Evolutionary conservation across 23 tunicate species (phyloP), one percentile per base, ranked within the genome.

Genomic region (Botrylloides violaceus): DNA sequence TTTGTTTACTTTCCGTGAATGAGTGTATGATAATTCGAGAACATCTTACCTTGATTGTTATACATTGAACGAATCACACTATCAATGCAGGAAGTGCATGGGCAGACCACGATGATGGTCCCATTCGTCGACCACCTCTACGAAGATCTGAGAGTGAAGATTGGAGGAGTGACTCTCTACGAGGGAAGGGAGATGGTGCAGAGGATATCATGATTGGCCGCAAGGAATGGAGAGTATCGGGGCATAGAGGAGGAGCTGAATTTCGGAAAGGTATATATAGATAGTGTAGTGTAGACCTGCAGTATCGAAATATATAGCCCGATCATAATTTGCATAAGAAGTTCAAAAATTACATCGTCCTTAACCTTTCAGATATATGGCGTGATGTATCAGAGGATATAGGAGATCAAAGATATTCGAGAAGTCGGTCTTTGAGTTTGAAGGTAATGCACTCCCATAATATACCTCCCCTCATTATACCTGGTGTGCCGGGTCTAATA

Each of bases 81-180:
- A 15, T 43, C 15, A 9, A 43, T 43, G 53, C 12, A 63, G 70
- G 70, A 4, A 63, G 35, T 15, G 70, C 70, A 3, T 63, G 70
- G 70, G 70, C 33, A 23, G 70, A 56, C 23, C 70, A 64, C 30
- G 93, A 85, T 26, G 95, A 86, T 15, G 66, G 65, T 1, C 78
- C 95, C 23, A 47, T 36, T 34, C 78, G 95, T 24, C 80, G 80
- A 65, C 80, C 83, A 2, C 61, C 84, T 66, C 83, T 85, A 24
- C 71, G 96, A 35, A 75, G 88, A 23, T 79, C 84, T 58, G 87
- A 71, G 20, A 81, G 87, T 65, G 87, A 81, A 32, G 87, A 88
- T 65, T 88, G 96, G 96, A 77, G 96, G 58, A 77, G 79, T 65
- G 87, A 81, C 66, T 75, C 87, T 0, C 72, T 75, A 3, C 83